Percentiles rank a stretch among this genome's conserved stretches.
These are phyloP conservation scores for Gymnothorax javanicus DNA, from an alignment of 2,797 vertebrate genomes.

Conservation along the genomic window DNA sequence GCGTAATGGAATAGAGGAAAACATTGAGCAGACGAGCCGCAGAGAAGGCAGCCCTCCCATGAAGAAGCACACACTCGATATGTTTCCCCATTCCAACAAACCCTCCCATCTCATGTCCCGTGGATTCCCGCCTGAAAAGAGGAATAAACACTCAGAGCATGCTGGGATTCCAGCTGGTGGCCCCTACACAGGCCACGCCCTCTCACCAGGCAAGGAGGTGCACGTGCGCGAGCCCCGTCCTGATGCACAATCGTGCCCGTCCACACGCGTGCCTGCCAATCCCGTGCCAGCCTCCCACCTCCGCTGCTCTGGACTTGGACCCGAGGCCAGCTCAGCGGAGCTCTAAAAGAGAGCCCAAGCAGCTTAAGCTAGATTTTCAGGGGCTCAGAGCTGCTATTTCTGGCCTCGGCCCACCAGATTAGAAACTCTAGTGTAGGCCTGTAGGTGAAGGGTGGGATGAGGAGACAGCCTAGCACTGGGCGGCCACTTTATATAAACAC, in stretches of 20 bases:
- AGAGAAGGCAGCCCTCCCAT: not conserved
- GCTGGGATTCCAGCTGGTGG: not conserved
- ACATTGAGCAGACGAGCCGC: not conserved
- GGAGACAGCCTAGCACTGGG: not conserved
- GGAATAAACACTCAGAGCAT: not conserved
- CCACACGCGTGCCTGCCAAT: not conserved
- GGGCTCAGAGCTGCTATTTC: conserved; percentile 66
- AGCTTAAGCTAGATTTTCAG: conserved; percentile 49
- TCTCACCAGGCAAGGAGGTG: not conserved
- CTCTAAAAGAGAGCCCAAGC: not conserved
- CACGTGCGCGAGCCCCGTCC: not conserved
- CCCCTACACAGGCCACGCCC: not conserved
- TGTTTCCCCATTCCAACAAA: not conserved
- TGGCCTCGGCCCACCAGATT: conserved; percentile 48
- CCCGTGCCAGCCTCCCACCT: not conserved
- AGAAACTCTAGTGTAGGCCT: conserved; percentile 45
- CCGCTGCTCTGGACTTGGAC: not conserved
- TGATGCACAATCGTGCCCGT: not conserved
- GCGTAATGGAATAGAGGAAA: no score
- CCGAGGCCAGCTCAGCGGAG: not conserved
- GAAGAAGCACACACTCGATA: not conserved
- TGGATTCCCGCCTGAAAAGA: not conserved
- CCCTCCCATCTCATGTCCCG: not conserved
- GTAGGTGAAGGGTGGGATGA: not conserved
- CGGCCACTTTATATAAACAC: not conserved